Evolutionary conservation across 2,113 vertebrate genomes (phyloP).

Genomic region (Zosterops japonicus): DNA sequence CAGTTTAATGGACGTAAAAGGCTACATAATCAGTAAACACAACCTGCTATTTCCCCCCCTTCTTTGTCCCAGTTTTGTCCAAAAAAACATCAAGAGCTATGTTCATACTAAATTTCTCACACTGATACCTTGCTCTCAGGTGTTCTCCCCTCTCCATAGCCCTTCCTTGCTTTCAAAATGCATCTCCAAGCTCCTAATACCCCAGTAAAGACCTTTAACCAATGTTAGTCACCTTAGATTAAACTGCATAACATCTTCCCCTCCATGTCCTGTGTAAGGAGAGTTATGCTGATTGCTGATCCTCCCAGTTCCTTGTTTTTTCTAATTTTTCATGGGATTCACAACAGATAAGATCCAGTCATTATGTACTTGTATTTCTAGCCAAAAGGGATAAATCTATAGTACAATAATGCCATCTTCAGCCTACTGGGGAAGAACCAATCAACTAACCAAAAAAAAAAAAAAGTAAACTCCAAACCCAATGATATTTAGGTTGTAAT

Average conservation of each 20-base stretch:
- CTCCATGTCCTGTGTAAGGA: rapidly evolving
- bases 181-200: not conserved
- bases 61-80: not conserved
- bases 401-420: not conserved
- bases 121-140: not conserved
- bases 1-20: not conserved
- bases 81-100: not conserved
- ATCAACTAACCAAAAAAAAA: not conserved
- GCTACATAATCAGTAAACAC: not conserved
- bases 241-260: not conserved
- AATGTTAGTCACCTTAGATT: not conserved
- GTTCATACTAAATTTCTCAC: not conserved
- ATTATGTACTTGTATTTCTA: not conserved
- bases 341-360: not conserved
- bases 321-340: not conserved
- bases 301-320: not conserved
- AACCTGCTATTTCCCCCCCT: not conserved
- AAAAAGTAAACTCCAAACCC: not conserved
- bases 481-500: not conserved
- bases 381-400: not conserved
- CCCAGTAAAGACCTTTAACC: not conserved
- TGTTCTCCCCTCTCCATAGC: not conserved
- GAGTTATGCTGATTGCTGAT: not conserved
- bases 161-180: not conserved
- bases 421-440: not conserved